Conservation (phyloP, 2,797 vertebrate species). For the Sebastes goodei region DNA sequence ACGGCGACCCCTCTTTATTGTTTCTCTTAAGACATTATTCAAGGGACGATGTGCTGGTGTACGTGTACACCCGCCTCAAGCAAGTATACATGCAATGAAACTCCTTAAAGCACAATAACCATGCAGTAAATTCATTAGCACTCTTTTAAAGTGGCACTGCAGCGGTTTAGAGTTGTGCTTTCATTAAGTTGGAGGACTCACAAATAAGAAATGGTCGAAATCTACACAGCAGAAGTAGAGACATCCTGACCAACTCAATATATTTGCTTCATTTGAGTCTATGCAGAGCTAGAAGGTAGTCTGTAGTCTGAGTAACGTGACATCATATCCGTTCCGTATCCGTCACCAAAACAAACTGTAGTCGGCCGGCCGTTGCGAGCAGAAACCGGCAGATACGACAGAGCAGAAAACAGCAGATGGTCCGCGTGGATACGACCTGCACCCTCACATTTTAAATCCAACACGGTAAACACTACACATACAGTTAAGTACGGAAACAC, state of each 20-base stretch:
- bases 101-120: slow-evolving; percentile 5
- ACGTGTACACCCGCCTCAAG: slow-evolving; percentile 2
- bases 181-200: slow-evolving; percentile 9
- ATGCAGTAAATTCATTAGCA: slow-evolving; percentile 15
- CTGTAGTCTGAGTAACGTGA: no score
- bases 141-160: neutral
- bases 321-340: no score
- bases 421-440: no score
- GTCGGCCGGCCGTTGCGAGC: no score
- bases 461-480: no score
- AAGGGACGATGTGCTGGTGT: neutral
- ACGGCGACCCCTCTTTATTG: neutral
- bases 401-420: no score
- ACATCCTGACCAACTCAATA: neutral
- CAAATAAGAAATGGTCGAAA: neutral
- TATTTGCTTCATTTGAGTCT: no score
- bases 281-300: no score
- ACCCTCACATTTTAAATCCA: no score
- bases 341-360: no score
- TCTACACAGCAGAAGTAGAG: neutral
- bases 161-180: neutral
- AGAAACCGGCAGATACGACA: no score
- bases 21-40: slow-evolving; percentile 1
- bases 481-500: no score
- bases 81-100: slow-evolving; percentile 1